Percentiles rank a stretch among this genome's conserved stretches.
Conservation (phyloP, 2,113 vertebrate genomes). For the Murina feae region DNA sequence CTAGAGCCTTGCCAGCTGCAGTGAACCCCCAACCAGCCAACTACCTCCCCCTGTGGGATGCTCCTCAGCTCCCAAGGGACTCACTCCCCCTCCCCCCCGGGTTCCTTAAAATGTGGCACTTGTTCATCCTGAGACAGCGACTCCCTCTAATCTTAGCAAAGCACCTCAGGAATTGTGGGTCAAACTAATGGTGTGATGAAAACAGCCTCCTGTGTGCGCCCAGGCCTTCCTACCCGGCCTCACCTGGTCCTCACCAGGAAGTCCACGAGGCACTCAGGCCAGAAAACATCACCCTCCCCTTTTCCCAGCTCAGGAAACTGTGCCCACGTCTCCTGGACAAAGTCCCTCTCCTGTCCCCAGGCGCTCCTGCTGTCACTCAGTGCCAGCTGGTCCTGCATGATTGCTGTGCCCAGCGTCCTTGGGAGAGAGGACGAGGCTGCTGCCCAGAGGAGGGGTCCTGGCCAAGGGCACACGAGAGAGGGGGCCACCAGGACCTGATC, state of each 20-base stretch:
- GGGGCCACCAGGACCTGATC: neutral
- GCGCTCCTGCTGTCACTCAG: neutral
- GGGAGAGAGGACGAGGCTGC: neutral
- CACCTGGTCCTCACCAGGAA: neutral
- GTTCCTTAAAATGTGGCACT: neutral
- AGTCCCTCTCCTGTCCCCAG: neutral
- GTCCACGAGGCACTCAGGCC: accelerated
- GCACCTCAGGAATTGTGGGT: too few species aligned
- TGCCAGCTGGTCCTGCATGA: neutral
- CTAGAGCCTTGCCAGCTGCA: neutral
- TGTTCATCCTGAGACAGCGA: neutral
- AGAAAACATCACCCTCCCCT: too few species aligned
- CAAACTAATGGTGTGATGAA: neutral
- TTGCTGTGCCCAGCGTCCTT: neutral
- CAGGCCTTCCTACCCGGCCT: neutral
- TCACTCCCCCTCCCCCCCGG: neutral
- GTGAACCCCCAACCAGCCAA: neutral
- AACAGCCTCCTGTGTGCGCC: accelerated
- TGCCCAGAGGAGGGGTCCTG: neutral
- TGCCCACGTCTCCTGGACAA: neutral
- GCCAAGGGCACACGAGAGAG: neutral
- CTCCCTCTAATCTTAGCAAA: neutral
- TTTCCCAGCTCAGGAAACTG: neutral
- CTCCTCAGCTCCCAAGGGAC: neutral
- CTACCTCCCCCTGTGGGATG: accelerated